phyloP scores from a whole-genome alignment of 1,140 invertebrate species.

The Bombus waltoni region DNA sequence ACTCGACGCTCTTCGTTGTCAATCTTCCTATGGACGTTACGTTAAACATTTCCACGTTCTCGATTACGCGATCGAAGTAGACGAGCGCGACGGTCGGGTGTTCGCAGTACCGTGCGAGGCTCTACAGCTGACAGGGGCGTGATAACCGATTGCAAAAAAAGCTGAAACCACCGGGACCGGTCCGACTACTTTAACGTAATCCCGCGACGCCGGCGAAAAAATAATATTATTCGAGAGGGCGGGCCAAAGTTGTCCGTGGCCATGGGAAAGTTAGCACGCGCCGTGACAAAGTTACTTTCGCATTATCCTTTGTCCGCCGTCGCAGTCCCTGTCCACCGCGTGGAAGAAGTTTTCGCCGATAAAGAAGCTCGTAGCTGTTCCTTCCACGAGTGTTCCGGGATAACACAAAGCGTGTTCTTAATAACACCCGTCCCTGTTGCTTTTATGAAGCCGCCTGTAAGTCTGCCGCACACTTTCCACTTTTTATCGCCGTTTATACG shows the following conservation, averaged over 20 bases:
- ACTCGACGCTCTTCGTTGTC: background rate
- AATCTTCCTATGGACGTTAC: background rate
- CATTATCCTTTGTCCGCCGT: conserved; percentile 66
- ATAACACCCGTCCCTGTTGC: conserved; percentile 28
- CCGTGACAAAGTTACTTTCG: conserved; percentile 68
- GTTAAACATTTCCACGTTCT: too few species aligned
- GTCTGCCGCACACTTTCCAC: conserved; percentile 16
- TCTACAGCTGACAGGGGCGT: conserved; percentile 58
- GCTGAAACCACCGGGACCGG: background rate
- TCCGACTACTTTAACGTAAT: conserved; percentile 57
- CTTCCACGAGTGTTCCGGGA: conserved; percentile 32
- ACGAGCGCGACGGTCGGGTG: background rate
- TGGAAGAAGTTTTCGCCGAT: conserved; percentile 63
- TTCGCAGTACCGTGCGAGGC: conserved; percentile 52
- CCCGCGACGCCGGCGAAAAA: conserved; percentile 60
- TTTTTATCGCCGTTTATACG: conserved; percentile 35
- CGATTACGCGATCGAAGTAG: background rate
- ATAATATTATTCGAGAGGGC: conserved; percentile 67
- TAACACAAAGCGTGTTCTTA: conserved; percentile 51
- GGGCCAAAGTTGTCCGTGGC: conserved; percentile 62
- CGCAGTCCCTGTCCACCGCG: conserved; percentile 55
- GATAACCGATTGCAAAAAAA: conserved; percentile 43
- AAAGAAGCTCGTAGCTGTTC: conserved; percentile 47
- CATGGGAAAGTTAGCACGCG: conserved; percentile 67
- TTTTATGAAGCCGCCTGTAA: conserved; percentile 28